These are phyloP conservation scores for Callopanchax toddi DNA, from an alignment of 2,113 vertebrate genomes.

Conservation along the genomic window DNA sequence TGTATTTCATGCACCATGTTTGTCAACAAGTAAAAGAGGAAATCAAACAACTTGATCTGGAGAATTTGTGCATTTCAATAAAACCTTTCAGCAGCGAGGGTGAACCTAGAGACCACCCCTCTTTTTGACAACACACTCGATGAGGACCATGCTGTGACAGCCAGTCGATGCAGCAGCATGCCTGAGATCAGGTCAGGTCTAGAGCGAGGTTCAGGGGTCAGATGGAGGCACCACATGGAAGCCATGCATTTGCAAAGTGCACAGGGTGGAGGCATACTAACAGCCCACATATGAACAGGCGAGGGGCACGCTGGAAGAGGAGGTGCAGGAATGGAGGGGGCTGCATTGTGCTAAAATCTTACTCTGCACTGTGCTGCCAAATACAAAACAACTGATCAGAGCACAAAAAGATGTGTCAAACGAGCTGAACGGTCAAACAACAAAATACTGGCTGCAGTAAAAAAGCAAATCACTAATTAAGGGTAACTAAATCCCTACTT, in stretches of 20 bases:
- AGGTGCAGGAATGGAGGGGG: slow-evolving; percentile 16
- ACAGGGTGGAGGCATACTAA: slow-evolving; percentile 25
- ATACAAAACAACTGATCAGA: slow-evolving; percentile 53
- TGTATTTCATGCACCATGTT: slow-evolving; percentile 40
- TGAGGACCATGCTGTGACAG: slow-evolving; percentile 63
- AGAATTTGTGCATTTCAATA: slow-evolving; percentile 18
- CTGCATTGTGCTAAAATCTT: slow-evolving; percentile 53
- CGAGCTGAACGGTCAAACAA: slow-evolving; percentile 6
- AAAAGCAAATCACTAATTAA: too few relatives aligned
- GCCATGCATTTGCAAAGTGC: slow-evolving; percentile 74
- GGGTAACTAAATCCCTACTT: slow-evolving; percentile 15
- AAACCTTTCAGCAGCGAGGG: slow-evolving; percentile 22
- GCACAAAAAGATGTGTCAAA: slow-evolving; percentile 18
- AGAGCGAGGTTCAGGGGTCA: slow-evolving; percentile 49
- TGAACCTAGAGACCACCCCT: slow-evolving; percentile 11
- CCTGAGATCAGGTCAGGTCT: slow-evolving; percentile 41
- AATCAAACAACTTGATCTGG: slow-evolving; percentile 3
- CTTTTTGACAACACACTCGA: slow-evolving; percentile 29
- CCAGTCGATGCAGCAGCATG: slow-evolving; percentile 49
- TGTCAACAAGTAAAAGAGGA: slow-evolving; percentile 9
- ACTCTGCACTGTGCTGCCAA: slow-evolving; percentile 77
- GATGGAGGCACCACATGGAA: slow-evolving; percentile 76
- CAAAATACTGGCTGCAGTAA: slow-evolving; percentile 5
- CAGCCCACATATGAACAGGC: slow-evolving; percentile 67
- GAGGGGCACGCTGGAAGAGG: slow-evolving; percentile 31